Evolutionary conservation across 2,797 vertebrate genomes (phyloP), one percentile per base, ranked within the genome.

Genomic region (Galago senegalensis): DNA sequence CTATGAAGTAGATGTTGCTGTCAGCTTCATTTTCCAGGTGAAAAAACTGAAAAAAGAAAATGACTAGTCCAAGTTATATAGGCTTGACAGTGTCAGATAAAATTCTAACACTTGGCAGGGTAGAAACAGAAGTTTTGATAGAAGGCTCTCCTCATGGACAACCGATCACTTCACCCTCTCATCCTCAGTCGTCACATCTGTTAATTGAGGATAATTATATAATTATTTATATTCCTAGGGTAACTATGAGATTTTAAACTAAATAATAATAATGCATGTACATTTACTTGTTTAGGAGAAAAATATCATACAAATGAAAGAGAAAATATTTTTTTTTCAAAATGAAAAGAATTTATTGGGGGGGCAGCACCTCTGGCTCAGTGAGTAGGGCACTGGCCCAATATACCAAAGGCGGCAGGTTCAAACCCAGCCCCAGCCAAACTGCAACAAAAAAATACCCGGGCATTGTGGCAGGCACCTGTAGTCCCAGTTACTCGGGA

Each of bases 291-390:
- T 31, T 43, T 75, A 56, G 34, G 60, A 40, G 7, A 16, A 88
- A 91, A 89, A 27, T 23, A 60, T 58, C 93, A 70, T 6, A 46
- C 14, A 91, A 89, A 56, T 61, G 23, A 87, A 85, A 58, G 25
- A 65, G 43, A 82, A 87, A 93, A 40, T 61, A 11, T 21, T n/a
- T 18, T 85, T 80, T 89, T 87, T 79, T 79, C 29, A 72, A 94
- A 95, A 89, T 76, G 7, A 93, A 90, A 86, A 65, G 2, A 21
- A 49, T 65, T 73, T 43, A 7, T 58, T 83, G 53, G 63, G 1
- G 14, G 12, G 12, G 49, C 14, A 3, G 49, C 12, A 11, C 49
- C 49, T 53, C 3, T 53, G 49, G 49, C 13, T 53, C 49, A 53
- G 49, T 14, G 49, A 53, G 49, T 16, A 53, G 49, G 49, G 14